Conservation (phyloP, 1,140 invertebrate genomes). For the Drosophila ananassae region DNA sequence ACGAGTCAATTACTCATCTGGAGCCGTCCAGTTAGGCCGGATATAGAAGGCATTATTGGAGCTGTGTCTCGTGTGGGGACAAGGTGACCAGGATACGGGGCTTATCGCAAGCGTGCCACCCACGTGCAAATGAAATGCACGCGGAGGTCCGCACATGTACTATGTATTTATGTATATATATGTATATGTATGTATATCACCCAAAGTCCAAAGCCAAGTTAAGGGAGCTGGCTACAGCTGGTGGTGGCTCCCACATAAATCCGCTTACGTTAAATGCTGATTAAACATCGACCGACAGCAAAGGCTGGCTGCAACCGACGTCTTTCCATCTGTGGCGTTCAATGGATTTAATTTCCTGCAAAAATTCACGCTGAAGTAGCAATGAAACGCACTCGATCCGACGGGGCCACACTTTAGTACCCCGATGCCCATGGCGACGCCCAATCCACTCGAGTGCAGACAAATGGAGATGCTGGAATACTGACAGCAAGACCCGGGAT, state of each 20-base stretch:
- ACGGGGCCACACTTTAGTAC: constrained; percentile 58
- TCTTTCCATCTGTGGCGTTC: constrained; percentile 36
- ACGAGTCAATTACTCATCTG: constrained; percentile 63
- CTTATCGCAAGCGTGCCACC: constrained; percentile 36
- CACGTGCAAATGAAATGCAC: constrained; percentile 63
- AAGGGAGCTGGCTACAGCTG: not conserved
- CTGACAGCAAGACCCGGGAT: constrained; percentile 25
- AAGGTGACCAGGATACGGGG: constrained; percentile 38
- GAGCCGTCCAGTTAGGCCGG: constrained; percentile 54
- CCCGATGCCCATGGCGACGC: constrained; percentile 19
- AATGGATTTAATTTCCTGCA: constrained; percentile 71
- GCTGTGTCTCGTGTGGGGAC: constrained; percentile 33
- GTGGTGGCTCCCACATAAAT: constrained; percentile 50
- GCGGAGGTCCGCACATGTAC: not conserved
- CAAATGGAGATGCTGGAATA: constrained; percentile 34
- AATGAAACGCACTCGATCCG: constrained; percentile 73
- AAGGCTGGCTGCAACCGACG: constrained; percentile 6
- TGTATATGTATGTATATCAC: too few species aligned
- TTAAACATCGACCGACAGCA: constrained; percentile 41
- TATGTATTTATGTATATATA: too few species aligned
- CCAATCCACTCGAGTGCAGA: constrained; percentile 18
- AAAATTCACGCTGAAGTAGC: constrained; percentile 66
- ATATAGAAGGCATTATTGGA: constrained; percentile 24
- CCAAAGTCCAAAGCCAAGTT: not conserved
- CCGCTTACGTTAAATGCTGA: constrained; percentile 71